phyloP scores from a whole-genome alignment of 2,888 invertebrate genomes.

The Drosophila mulleri region DNA sequence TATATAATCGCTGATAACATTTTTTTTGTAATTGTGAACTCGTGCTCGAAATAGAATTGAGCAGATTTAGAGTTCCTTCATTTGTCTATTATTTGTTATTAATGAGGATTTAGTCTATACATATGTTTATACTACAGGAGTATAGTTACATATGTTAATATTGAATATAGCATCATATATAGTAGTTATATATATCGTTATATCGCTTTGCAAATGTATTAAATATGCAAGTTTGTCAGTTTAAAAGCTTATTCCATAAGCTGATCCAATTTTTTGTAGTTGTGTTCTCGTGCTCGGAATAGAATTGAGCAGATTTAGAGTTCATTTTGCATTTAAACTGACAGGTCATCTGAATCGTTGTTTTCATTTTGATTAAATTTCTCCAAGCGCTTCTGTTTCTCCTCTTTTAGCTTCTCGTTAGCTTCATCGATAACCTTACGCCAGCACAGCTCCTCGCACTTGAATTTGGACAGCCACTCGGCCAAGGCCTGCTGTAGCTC shows the following conservation, averaged over 20 bases:
- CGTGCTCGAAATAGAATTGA: too few relatives aligned
- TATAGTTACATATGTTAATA: background rate
- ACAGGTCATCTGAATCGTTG: too few relatives aligned
- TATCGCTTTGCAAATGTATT: background rate
- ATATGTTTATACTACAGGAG: background rate
- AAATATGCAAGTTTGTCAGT: background rate
- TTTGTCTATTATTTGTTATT: too few relatives aligned
- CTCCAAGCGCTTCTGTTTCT: background rate
- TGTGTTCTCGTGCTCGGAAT: background rate
- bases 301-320: background rate
- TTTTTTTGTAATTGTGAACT: too few relatives aligned
- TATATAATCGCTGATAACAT: too few relatives aligned
- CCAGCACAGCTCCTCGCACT: conserved; percentile 19
- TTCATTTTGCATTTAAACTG: background rate
- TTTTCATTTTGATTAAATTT: accelerated
- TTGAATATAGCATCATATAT: background rate
- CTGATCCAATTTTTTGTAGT: too few relatives aligned
- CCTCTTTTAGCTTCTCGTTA: background rate
- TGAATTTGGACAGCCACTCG: conserved; percentile 35
- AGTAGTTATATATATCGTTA: background rate
- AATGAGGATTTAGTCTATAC: background rate
- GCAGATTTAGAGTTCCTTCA: too few relatives aligned
- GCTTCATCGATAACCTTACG: background rate
- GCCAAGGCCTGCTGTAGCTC: conserved; percentile 25
- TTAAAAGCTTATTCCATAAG: background rate